A percentile compares a stretch with the other conserved stretches of the same genome.
These are phyloP conservation scores for Oreamnos americanus DNA, from an alignment of 2,113 vertebrate species.

Conservation along the genomic window DNA sequence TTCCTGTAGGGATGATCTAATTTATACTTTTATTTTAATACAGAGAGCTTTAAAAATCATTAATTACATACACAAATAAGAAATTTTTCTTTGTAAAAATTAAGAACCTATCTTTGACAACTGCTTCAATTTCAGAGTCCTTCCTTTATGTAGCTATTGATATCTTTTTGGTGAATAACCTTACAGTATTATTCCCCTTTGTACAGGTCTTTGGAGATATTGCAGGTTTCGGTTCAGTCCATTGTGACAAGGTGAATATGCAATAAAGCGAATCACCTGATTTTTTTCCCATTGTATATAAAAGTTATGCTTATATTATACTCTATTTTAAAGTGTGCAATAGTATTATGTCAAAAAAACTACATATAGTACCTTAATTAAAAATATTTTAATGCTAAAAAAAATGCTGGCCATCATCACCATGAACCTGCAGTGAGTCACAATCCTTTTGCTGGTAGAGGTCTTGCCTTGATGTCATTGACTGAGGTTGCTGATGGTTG, in stretches of 20 bases:
- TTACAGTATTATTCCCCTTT: not conserved
- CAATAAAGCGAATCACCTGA: not conserved
- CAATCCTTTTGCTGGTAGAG: not conserved
- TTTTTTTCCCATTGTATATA: not conserved
- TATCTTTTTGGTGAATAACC: not conserved
- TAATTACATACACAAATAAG: not conserved
- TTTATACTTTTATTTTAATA: not conserved
- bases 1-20: not conserved
- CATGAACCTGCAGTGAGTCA: not conserved
- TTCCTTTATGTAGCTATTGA: not conserved
- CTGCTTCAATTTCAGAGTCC: not conserved
- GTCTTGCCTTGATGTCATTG: not conserved
- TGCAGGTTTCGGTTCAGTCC: not conserved
- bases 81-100: not conserved
- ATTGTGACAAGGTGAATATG: not conserved
- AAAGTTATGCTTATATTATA: not conserved
- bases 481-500: not conserved
- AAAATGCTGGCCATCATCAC: not conserved
- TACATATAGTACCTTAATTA: not conserved
- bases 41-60: not conserved
- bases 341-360: not conserved
- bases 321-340: not conserved
- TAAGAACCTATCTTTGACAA: not conserved
- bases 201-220: not conserved
- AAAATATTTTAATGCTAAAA: not conserved